phyloP scores from a whole-genome alignment of 2,888 invertebrate species.

The Nomada fucata region DNA sequence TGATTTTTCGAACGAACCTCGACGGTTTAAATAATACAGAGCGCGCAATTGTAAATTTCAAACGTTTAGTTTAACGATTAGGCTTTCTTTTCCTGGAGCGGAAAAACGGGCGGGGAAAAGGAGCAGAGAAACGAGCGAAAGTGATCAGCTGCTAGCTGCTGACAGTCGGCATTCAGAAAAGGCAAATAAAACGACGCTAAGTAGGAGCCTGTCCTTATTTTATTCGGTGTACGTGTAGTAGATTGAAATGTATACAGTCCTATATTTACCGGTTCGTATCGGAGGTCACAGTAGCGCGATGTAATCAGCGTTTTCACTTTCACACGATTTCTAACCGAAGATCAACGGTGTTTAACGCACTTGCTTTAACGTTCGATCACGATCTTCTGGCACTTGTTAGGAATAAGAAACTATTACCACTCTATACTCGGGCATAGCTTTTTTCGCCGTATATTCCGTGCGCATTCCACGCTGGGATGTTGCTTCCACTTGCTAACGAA shows the following conservation, averaged over 20 bases:
- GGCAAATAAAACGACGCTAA: no score
- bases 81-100: no score
- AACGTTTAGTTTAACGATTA: no score
- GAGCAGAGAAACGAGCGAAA: no score
- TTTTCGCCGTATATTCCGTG: no score
- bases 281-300: conserved; percentile 30
- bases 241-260: conserved; percentile 11
- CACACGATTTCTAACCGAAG: conserved; percentile 70
- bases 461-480: neutral
- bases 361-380: no score
- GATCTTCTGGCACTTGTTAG: neutral
- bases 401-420: neutral
- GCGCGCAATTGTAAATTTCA: neutral
- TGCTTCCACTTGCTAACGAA: no score
- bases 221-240: neutral
- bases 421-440: neutral
- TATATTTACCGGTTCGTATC: conserved; percentile 12
- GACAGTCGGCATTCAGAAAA: no score
- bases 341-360: conserved; percentile 40
- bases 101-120: no score
- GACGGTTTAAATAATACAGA: neutral
- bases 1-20: neutral
- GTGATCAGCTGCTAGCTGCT: no score
- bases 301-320: conserved; percentile 70
- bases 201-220: no score